Evolutionary conservation across 2,113 vertebrate species (phyloP).

Genomic region (Trematocara stigmaticum): DNA sequence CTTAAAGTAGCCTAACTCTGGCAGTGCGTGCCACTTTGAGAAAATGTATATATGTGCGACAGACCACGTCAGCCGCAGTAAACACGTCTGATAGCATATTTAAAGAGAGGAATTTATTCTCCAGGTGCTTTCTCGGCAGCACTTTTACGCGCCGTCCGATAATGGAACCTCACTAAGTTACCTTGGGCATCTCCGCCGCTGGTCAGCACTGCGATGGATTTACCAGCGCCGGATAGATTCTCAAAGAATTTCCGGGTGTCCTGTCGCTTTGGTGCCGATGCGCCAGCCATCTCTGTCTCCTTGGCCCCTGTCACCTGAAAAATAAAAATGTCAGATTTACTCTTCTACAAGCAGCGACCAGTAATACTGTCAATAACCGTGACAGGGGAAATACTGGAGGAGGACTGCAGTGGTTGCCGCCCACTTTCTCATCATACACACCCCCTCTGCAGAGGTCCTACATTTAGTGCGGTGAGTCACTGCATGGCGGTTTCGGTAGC

Average conservation of each 20-base stretch:
- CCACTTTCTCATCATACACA: background rate
- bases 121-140: background rate
- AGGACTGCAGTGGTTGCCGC: constrained; percentile 40
- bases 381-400: background rate
- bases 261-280: constrained; percentile 49
- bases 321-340: background rate
- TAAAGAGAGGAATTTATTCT: background rate
- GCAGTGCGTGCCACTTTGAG: background rate
- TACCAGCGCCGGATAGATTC: constrained; percentile 84
- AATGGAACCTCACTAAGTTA: constrained; percentile 36
- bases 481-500: rapidly evolving
- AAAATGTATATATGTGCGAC: rapidly evolving
- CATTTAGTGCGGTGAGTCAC: rapidly evolving
- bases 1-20: rapidly evolving
- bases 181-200: constrained; percentile 97
- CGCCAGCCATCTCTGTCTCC: constrained; percentile 22
- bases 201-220: constrained; percentile 88
- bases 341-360: background rate
- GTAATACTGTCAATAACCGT: background rate
- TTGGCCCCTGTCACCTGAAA: background rate
- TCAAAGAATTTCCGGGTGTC: constrained; percentile 81
- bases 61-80: background rate
- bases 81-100: background rate
- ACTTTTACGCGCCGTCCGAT: constrained; percentile 1
- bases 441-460: background rate